Conservation (phyloP, 2,113 vertebrate species). For the Oncorhynchus mykiss region DNA sequence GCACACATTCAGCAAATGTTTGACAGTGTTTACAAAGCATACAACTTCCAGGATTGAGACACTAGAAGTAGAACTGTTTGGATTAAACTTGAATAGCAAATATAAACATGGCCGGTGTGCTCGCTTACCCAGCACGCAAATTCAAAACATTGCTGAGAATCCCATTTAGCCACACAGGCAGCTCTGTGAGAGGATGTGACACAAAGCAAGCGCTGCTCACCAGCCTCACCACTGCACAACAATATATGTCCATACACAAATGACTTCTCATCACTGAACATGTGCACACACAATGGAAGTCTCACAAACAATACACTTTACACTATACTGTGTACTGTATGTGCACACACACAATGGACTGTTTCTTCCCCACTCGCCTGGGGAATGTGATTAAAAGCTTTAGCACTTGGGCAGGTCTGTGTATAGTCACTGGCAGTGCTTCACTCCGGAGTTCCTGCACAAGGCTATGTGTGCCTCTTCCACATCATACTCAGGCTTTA, state of each 20-base stretch:
- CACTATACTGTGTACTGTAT: background rate
- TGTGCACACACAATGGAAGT: background rate
- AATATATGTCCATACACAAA: background rate
- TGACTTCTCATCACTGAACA: background rate
- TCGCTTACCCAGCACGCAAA: background rate
- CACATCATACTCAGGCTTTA: background rate
- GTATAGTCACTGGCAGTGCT: background rate
- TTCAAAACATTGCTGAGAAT: background rate
- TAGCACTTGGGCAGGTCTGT: conserved; percentile 5
- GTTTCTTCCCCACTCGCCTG: background rate
- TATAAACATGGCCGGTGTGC: background rate
- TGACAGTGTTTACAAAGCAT: no score
- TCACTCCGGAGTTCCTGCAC: background rate
- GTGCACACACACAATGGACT: background rate
- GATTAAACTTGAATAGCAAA: background rate
- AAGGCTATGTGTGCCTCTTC: background rate
- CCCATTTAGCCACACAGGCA: background rate
- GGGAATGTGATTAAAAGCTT: conserved; percentile 3
- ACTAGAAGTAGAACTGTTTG: background rate
- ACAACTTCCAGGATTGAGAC: background rate
- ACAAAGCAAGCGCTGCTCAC: background rate
- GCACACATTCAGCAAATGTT: no score
- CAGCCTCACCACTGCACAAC: background rate
- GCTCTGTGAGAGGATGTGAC: background rate
- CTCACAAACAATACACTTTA: background rate